Evolutionary conservation across 2,113 vertebrate genomes (phyloP), one percentile per base, ranked within the genome.

Genomic region (Sclerurus mexicanus): DNA sequence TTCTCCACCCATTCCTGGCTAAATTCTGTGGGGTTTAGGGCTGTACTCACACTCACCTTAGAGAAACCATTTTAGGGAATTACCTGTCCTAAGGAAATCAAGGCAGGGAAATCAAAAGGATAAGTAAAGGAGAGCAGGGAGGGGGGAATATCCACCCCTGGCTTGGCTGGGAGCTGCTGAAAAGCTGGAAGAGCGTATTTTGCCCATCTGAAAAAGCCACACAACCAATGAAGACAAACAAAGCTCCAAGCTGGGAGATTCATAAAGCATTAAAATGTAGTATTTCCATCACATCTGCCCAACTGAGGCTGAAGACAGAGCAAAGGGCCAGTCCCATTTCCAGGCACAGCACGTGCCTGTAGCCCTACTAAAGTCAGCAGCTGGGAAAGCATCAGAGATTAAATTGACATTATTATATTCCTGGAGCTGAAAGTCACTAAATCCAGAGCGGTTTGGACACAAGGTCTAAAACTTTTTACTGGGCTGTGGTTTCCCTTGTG

Each of bases 111-210:
- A 39, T 62, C 27, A 28, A 50, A 79, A 87, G 44, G 9, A 25
- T 24, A 35, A 46, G 15, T 53, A 20, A 69, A 56, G 58, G n/a
- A 49, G 62, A 46, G 25, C 8, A 47, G 12, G 22, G 47, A 80
- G 44, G 7, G 16, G 27, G 27, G 40, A 84, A 31, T 0, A 1
- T 31, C 5, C 0, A 0, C 27, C 1, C 28, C 30, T 2, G 4
- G 39, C 67, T 75, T n/a, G 46, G 24, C 44, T 18, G 22, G 37
- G 39, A 74, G 52, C 40, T 0, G 2, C 21, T 46, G 46, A 42
- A 46, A 3, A 21, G 25, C 9, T 25, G 53, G 33, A 33, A 76
- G 33, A 46, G 33, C 39, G 8, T 66, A 17, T 25, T 60, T 72
- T 76, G 25, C 21, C 18, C 25, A 7, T 27, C 2, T 62, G 37